These are phyloP conservation scores for Drosophila orosa DNA, from an alignment of 1,140 invertebrate species.

Conservation along the genomic window DNA sequence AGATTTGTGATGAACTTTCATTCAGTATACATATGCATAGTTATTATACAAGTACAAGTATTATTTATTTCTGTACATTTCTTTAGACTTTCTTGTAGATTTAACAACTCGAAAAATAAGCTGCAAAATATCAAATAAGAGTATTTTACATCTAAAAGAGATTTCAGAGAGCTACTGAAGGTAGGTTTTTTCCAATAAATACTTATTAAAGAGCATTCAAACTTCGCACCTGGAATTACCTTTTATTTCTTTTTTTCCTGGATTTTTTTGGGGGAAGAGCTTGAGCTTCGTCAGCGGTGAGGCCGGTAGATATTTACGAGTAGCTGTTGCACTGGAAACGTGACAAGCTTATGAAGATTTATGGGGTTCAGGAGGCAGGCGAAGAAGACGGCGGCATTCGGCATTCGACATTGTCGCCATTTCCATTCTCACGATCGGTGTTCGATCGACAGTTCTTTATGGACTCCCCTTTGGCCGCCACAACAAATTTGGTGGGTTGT, in stretches of 20 bases:
- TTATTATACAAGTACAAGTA: no score
- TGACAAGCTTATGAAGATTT: conserved; percentile 83
- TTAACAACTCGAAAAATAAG: background rate
- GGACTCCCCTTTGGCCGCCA: conserved; percentile 19
- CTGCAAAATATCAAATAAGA: background rate
- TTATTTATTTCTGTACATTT: no score
- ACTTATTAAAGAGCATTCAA: background rate
- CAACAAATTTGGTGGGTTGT: conserved; percentile 46
- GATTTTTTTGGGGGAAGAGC: conserved; percentile 32
- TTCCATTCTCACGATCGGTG: conserved; percentile 81
- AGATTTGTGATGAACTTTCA: background rate
- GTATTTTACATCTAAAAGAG: fast-evolving
- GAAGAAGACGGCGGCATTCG: conserved; percentile 49
- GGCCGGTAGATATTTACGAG: conserved; percentile 72
- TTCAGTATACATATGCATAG: no score
- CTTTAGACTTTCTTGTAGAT: background rate
- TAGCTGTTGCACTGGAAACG: conserved; percentile 82
- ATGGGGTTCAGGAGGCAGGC: conserved; percentile 72
- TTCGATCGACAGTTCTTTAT: conserved; percentile 78
- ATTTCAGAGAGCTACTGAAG: background rate
- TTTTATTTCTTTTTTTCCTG: conserved; percentile 19
- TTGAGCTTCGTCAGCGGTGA: conserved; percentile 44
- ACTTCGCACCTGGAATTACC: background rate
- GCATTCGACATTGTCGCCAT: conserved; percentile 76
- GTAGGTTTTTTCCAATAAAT: background rate